Base-by-base conservation (phyloP, 2,113 vertebrate genomes). In the Microcebus murinus region DNA sequence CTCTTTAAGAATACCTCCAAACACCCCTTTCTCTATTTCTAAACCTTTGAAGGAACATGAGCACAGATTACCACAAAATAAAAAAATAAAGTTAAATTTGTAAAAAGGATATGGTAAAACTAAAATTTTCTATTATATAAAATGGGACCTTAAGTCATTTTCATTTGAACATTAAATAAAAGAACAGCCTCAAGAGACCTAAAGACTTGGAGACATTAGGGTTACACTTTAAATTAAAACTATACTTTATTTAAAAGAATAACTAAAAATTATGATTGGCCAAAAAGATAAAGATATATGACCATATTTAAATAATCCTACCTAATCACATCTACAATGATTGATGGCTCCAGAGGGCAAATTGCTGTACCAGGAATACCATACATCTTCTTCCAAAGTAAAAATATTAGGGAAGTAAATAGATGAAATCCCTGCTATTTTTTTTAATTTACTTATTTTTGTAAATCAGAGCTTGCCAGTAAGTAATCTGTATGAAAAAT, bases 401-500 rank as follows among this genome's bases (percentile, higher is more conserved):
- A 88, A 94, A 52, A 96, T 92, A 92, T 67, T 92, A 73, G 12
- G 59, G 73, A 85, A 97, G 15, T 94, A 95, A 96, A 87, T 10
- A 79, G 59, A 86, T 93, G 18, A 85, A 96, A 90, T 74, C 67
- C 45, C 45, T 94, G 42, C 13, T 59, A 36, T 45, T 45, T 45
- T 90, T 67, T 52, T 52, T 52, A 52, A 21, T 81, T 68, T 1
- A 67, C 10, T 89, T 95, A 52, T 92, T 87, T 96, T 91, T 90
- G 55, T 96, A 97, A 97, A 84, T 87, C 42, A 90, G 77, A 92
- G 52, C 31, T 87, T 39, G 81, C 81, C 82, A 67, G 31, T 90
- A 36, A 96, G 85, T 92, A 94, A 91, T 79, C 80, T 57, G 15
- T 55, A 79, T 92, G 61, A 97, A 85, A 97, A 94, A 96, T 95